These are phyloP conservation scores for Tetheella fluctuosa DNA, from an alignment of 2,888 invertebrate genomes.

Conservation along the genomic window DNA sequence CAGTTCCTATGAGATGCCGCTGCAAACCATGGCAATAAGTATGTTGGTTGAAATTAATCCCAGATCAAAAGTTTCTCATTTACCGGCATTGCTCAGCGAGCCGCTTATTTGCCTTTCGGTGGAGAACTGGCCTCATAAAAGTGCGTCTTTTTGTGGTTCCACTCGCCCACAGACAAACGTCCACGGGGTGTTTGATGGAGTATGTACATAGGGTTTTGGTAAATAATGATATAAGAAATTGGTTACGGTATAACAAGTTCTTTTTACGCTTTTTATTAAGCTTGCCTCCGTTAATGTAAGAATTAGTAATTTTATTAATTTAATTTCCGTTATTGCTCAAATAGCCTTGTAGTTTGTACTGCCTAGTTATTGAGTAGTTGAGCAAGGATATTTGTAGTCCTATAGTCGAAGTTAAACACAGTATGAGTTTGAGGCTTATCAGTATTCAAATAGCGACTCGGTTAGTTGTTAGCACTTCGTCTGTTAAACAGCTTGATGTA, in stretches of 20 bases:
- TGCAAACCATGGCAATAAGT: not conserved
- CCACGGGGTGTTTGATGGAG: slow-evolving; percentile 25
- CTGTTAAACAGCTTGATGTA: not conserved
- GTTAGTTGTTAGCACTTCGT: slow-evolving; percentile 2
- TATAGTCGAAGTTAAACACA: not conserved
- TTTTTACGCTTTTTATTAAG: slow-evolving; percentile 12
- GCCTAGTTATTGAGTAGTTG: not conserved
- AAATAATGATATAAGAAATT: slow-evolving; percentile 25
- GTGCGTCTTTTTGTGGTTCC: slow-evolving; percentile 35
- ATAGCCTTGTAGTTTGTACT: no score
- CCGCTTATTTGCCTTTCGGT: slow-evolving; percentile 45
- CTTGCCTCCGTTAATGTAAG: not conserved
- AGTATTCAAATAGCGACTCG: not conserved
- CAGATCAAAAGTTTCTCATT: slow-evolving; percentile 50
- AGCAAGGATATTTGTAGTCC: not conserved
- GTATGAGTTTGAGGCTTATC: slow-evolving; percentile 1
- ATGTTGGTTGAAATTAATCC: slow-evolving; percentile 46
- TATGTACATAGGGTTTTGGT: slow-evolving; percentile 27
- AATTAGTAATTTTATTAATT: not conserved
- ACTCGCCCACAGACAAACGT: slow-evolving; percentile 22
- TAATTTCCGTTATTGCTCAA: no score
- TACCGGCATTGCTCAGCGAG: slow-evolving; percentile 20
- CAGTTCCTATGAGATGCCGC: not conserved
- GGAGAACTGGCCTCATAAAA: slow-evolving; percentile 34
- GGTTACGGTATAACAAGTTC: slow-evolving; percentile 7